A percentile compares a stretch with the other conserved stretches of the same genome.
These are phyloP conservation scores for Paguma larvata DNA, from an alignment of 2,797 vertebrate species.

Conservation along the genomic window DNA sequence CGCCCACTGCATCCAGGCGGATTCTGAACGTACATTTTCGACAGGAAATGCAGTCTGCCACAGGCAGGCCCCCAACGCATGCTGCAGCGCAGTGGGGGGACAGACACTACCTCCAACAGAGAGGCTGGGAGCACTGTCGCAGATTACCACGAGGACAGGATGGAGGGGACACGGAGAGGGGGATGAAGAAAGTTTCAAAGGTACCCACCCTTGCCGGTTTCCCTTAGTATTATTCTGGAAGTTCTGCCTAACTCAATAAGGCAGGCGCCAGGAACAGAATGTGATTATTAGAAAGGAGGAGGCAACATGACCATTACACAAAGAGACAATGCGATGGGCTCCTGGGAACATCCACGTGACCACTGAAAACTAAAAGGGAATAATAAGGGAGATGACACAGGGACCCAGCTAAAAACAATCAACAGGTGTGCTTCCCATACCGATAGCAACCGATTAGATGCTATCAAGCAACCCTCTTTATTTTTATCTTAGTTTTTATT, in stretches of 20 bases:
- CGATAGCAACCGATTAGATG: background rate
- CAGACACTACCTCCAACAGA: no score
- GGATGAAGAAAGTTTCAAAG: background rate
- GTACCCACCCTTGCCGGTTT: background rate
- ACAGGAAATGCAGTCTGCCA: background rate
- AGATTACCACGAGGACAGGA: fast-evolving
- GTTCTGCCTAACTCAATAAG: background rate
- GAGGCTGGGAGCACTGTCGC: background rate
- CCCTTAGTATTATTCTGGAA: background rate
- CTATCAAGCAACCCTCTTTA: background rate
- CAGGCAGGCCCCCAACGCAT: background rate
- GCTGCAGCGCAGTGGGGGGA: background rate
- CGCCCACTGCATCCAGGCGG: background rate
- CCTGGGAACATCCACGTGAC: background rate
- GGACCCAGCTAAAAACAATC: background rate
- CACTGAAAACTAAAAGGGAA: background rate
- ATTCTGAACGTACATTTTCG: background rate
- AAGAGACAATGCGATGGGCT: background rate
- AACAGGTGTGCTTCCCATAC: background rate
- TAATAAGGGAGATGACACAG: background rate
- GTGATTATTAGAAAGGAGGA: background rate
- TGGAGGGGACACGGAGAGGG: fast-evolving
- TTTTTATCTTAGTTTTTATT: no score
- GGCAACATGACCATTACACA: background rate
- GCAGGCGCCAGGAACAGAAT: background rate